Conservation (phyloP, 2,797 vertebrate species). For the Myotis daubentonii region DNA sequence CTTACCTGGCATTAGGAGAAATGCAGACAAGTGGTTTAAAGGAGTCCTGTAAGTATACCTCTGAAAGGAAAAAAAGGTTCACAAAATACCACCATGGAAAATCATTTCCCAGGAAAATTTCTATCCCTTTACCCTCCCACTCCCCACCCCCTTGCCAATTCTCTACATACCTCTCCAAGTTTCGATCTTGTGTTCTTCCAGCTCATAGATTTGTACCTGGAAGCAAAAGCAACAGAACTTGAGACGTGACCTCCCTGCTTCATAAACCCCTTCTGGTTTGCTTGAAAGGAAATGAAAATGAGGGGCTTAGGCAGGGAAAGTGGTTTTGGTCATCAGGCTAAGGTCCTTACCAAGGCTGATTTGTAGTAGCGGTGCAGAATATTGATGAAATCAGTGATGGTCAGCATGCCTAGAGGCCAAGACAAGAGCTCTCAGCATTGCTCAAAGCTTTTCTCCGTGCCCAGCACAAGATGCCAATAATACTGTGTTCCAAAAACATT, state of each 20-base stretch:
- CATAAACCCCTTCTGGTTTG: neutral
- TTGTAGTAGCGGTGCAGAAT: constrained; percentile 99
- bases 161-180: constrained; percentile 95
- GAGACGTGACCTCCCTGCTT: neutral
- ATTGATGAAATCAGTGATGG: constrained; percentile 99
- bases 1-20: constrained; percentile 95
- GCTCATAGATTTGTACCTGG: constrained; percentile 98
- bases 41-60: constrained; percentile 97
- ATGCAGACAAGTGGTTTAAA: constrained; percentile 98
- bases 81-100: neutral
- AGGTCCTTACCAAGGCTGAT: constrained; percentile 93
- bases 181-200: constrained; percentile 99
- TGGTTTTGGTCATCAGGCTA: neutral
- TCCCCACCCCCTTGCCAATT: neutral
- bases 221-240: constrained; percentile 41
- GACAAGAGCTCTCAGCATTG: constrained; percentile 56
- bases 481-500: neutral
- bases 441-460: neutral
- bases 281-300: neutral
- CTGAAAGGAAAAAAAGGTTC: constrained; percentile 81
- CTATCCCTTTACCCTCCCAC: neutral
- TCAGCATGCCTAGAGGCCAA: constrained; percentile 93
- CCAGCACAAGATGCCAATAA: constrained; percentile 4
- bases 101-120: neutral
- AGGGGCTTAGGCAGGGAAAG: neutral